phyloP scores from a whole-genome alignment of 2,797 vertebrate genomes.

The Iguana delicatissima region DNA sequence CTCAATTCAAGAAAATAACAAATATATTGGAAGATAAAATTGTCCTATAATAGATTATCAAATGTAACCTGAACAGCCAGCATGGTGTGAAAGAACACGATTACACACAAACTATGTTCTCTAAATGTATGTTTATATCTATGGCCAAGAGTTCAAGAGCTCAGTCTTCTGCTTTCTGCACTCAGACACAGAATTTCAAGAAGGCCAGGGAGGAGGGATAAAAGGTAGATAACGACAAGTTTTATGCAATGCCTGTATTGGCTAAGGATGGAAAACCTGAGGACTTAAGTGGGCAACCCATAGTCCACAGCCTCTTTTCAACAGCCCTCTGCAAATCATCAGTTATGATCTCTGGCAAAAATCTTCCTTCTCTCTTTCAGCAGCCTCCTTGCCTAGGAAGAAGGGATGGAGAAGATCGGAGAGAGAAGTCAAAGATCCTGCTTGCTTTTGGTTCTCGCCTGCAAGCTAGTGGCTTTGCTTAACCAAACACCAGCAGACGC shows the following conservation, averaged over 20 bases:
- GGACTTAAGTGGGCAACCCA: neutral
- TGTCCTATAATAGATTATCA: neutral
- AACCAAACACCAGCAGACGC: neutral
- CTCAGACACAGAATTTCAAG: neutral
- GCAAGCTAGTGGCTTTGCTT: neutral
- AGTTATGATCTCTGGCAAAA: neutral
- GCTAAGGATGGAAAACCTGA: neutral
- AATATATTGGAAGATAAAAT: neutral
- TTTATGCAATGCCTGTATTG: neutral
- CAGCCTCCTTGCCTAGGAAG: neutral
- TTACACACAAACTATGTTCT: neutral
- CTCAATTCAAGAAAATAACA: too few species aligned
- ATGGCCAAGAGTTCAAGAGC: neutral
- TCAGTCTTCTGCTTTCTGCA: neutral
- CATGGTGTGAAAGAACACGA: neutral
- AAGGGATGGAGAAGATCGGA: neutral
- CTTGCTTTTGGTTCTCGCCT: neutral
- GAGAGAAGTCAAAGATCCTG: neutral
- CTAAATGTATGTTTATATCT: neutral
- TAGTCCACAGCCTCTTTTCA: neutral
- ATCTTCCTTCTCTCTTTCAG: neutral
- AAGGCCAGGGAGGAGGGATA: neutral
- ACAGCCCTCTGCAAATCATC: neutral
- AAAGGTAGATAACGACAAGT: neutral
- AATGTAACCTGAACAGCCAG: neutral